phyloP scores from a whole-genome alignment of 2,113 vertebrate species.

The Ornithorhynchus anatinus region DNA sequence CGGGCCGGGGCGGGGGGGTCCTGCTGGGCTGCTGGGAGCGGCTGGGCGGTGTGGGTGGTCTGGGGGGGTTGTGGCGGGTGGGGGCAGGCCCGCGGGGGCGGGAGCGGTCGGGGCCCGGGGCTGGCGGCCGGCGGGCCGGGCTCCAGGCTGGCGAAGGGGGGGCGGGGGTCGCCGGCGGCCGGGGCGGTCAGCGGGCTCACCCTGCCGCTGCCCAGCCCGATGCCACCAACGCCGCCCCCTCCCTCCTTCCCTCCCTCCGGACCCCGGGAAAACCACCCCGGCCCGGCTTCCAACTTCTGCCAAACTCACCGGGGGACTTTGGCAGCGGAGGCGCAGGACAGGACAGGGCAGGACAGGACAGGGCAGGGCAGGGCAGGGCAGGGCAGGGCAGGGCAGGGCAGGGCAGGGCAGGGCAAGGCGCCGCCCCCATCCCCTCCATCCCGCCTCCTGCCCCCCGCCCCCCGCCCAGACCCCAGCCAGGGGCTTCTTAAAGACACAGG shows the following conservation, averaged over 20 bases:
- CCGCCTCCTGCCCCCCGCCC: neutral
- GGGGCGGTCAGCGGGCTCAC: no score
- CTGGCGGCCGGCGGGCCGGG: conserved; percentile 14
- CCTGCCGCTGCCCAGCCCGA: no score
- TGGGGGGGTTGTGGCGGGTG: neutral
- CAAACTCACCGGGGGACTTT: conserved; percentile 42
- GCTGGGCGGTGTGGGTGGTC: neutral
- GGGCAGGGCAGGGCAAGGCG: no score
- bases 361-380: neutral
- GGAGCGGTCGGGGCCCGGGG: neutral
- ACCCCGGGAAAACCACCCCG: conserved; percentile 31
- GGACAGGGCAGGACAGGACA: neutral
- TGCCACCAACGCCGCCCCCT: conserved; percentile 4
- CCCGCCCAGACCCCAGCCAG: no score
- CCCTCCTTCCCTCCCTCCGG: neutral
- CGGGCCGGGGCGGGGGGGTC: neutral
- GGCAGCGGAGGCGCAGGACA: conserved; percentile 25
- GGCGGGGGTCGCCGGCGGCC: neutral
- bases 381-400: neutral
- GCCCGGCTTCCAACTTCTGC: conserved; percentile 60
- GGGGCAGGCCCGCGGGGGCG: neutral
- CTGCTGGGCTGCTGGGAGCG: neutral
- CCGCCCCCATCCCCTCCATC: neutral
- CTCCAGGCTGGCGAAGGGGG: conserved; percentile 51
- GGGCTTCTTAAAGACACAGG: no score